Base-by-base conservation (phyloP, 1,140 invertebrate genomes). In the Apis laboriosa region DNA sequence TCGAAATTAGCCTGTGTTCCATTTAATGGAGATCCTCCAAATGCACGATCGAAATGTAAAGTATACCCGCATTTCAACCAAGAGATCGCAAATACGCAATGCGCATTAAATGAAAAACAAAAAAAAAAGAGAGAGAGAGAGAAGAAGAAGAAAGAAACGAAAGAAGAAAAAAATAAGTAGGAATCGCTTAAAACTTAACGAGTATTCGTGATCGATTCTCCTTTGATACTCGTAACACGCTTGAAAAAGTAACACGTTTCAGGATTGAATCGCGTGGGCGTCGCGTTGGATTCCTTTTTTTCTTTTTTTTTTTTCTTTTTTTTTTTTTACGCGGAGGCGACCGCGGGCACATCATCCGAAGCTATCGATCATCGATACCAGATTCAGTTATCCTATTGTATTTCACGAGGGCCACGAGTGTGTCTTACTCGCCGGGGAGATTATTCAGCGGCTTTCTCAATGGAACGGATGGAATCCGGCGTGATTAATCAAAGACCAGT, bases 351-450 rank as follows among this genome's bases (percentile, higher is more conserved):
- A 72, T 84, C 85, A 85, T 87, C 83, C 11, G 86, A 85, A 77
- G 86, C 86, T 88, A 88, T 88, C 78, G 86, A 87, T 88, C 86
- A 88, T 88, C 87, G 87, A 88, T 88, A 88, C 77, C 63, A 77
- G 73, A 88, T 88, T 88, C 87, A 88, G 88, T 88, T 88, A 88
- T 81, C 84, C 84, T 83, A 88, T 88, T 88, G 87, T 88, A 75
- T 83, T 82, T 34, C 58, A 67, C 21, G 34, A 77, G 77, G 34
- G 63, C 58, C 68, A 43, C 83, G 82, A 77, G 61, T 85, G 83
- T 85, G 83, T 87, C 83, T 88, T 87, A 81, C 77, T 75, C 60
- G 53, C n/a, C 34, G n/a, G 21, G 17, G 71, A 56, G 79, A 81
- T 83, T 83, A 56, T 67, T 78, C 80, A 78, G 67, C 66, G 58